Base-by-base conservation (phyloP, 2,113 vertebrate genomes). In the Albula goreensis region DNA sequence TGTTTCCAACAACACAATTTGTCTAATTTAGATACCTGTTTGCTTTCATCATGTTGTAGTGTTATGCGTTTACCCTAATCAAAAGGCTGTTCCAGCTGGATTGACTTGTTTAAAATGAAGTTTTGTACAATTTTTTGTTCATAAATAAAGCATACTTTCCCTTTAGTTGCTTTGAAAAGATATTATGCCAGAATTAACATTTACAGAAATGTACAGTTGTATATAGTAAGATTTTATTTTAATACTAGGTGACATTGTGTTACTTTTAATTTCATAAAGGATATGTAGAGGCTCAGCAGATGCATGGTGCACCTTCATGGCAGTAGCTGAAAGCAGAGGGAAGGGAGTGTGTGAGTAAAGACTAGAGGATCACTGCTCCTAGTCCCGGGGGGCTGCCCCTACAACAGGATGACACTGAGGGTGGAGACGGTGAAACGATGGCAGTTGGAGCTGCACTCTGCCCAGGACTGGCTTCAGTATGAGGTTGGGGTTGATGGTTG, bases 351-450 rank as follows among this genome's bases (percentile, higher is more conserved):
- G 66, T 31, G 66, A 7, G 22, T 74, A 10, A 74, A 25, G 66
- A 8, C 4, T 8, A 2, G 17, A 74, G 25, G 22, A 31, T 74
- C n/a, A 8, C n/a, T 74, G 19, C 66, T n/a, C 66, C 66, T 63
- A 19, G 60, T 2, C n/a, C 8, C 25, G n/a, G n/a, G n/a, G 17
- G 60, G 4, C 60, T 31, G 31, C 31, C 66, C 25, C n/a, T n/a
- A 10, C 11, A 22, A 8, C 81, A 83, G 31, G 7, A 83, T 83
- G 81, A 60, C 81, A 12, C 50, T 83, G 53, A 25, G 81, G 63
- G n/a, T 83, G 81, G 81, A 83, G 81, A 83, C 81, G 10, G 81
- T 83, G 81, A 83, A 83, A 51, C 52, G 56, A 13, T 83, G 81
- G 81, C 81, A 63, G 53, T 12, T 83, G 81, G 81, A 83, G 81